These are phyloP conservation scores for Caenorhabditis zanzibari DNA, from an alignment of 2,888 invertebrate genomes.

Conservation along the genomic window DNA sequence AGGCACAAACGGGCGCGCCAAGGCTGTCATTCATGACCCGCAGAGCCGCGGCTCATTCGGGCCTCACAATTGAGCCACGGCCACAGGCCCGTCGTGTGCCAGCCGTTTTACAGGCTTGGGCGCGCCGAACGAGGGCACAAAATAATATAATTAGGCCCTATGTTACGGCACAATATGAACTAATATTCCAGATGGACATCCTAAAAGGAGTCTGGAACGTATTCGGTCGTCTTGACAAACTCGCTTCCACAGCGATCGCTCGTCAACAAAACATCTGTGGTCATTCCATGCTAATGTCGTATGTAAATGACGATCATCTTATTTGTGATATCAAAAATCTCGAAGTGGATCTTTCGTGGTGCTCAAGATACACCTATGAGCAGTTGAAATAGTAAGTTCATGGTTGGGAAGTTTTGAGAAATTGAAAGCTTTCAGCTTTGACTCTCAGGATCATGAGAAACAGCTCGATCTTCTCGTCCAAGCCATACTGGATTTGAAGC, in stretches of 20 bases:
- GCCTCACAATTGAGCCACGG: no score
- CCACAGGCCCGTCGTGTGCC: no score
- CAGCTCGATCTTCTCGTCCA: constrained; percentile 27
- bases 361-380: constrained; percentile 14
- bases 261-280: neutral
- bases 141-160: no score
- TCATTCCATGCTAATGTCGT: neutral
- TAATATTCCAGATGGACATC: constrained; percentile 39
- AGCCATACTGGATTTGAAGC: constrained; percentile 45
- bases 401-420: no score
- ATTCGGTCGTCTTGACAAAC: constrained; percentile 32
- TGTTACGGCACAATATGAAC: no score
- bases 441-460: neutral
- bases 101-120: no score
- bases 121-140: no score
- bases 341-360: constrained; percentile 42
- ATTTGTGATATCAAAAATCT: constrained; percentile 11
- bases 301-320: neutral
- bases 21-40: no score
- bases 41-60: no score
- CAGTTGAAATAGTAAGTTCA: constrained; percentile 24
- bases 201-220: constrained; percentile 47
- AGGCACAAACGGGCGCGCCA: no score
- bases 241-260: neutral
- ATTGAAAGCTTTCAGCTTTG: constrained; percentile 14